Conservation (phyloP, 2,888 invertebrate genomes). For the Noctua comes region DNA sequence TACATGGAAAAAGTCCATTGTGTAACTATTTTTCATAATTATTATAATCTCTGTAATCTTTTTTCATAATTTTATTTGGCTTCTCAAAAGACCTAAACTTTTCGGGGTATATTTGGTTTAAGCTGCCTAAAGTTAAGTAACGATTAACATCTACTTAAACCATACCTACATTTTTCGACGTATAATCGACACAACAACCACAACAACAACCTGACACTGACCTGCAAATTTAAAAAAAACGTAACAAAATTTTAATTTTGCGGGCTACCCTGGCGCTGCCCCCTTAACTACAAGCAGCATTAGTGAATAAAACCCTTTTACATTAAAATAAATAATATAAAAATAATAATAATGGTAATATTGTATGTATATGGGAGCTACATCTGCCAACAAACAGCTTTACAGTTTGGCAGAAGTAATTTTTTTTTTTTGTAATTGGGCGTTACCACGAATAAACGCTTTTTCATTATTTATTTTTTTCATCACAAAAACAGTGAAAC, state of each 20-base stretch:
- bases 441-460: too few relatives aligned
- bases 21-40: not conserved
- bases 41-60: not conserved
- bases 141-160: not conserved
- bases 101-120: not conserved
- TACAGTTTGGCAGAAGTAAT: too few relatives aligned
- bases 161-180: not conserved
- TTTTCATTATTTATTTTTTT: too few relatives aligned
- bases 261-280: too few relatives aligned
- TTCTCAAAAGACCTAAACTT: not conserved
- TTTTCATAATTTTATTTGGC: not conserved
- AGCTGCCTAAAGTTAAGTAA: not conserved
- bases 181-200: not conserved
- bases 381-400: too few relatives aligned
- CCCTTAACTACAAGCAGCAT: not conserved
- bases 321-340: too few relatives aligned
- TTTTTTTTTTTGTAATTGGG: too few relatives aligned
- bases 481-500: slow-evolving; percentile 71
- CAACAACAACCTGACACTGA: too few relatives aligned
- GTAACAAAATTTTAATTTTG: too few relatives aligned
- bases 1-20: not conserved
- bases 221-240: too few relatives aligned
- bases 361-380: too few relatives aligned
- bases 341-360: too few relatives aligned
- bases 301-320: not conserved